A percentile compares a stretch with the other conserved stretches of the same genome.
phyloP scores from a whole-genome alignment of 1,140 invertebrate genomes.

The fruit fly (Drosophila melanogaster) region Release_6_plus_ISO1_MT NC_004354.4:17077001-17077500 shows the following conservation, averaged over 20 bases:
- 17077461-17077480: slow-evolving; percentile 15
- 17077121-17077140: slow-evolving; percentile 20
- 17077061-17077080: slow-evolving; percentile 27
- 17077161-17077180: slow-evolving; percentile 11
- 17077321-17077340: slow-evolving; percentile 23
- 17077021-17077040: slow-evolving; percentile 17
- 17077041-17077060: slow-evolving; percentile 17
- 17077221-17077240: slow-evolving; percentile 6
- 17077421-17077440: slow-evolving; percentile 58
- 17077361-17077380: not conserved
- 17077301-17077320: slow-evolving; percentile 44
- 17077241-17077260: slow-evolving; percentile 50
- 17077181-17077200: slow-evolving; percentile 23
- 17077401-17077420: slow-evolving; percentile 47
- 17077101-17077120: slow-evolving; percentile 7
- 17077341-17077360: slow-evolving; percentile 3
- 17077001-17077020: slow-evolving; percentile 41
- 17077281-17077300: slow-evolving; percentile 48
- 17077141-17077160: slow-evolving; percentile 3
- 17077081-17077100: slow-evolving; percentile 1
- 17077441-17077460: slow-evolving; percentile 52
- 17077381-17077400: slow-evolving; percentile 25
- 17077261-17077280: slow-evolving; percentile 56
- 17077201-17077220: slow-evolving; percentile 45
- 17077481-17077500: slow-evolving; percentile 14